Conservation (phyloP, 1,140 invertebrate species). For the Euschistus heros region DNA sequence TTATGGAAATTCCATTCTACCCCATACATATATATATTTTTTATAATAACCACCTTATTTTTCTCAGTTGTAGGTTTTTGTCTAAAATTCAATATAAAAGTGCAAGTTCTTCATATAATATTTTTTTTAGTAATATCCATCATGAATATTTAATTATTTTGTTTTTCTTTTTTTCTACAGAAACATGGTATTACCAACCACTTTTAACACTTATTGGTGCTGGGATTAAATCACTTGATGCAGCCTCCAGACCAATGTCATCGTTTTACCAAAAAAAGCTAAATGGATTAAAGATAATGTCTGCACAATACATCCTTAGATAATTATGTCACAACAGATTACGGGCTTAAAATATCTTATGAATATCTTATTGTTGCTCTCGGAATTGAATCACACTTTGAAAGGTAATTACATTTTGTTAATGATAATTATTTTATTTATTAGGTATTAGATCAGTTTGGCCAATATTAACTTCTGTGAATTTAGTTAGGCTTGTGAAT, state of each 20-base stretch:
- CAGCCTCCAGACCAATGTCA: constrained; percentile 50
- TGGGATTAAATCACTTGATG: constrained; percentile 63
- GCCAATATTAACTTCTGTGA: too few species aligned
- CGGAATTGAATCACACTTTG: constrained; percentile 71
- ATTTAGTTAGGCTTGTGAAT: too few species aligned
- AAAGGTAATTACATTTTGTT: constrained; percentile 46
- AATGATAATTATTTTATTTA: too few species aligned
- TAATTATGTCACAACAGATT: constrained; percentile 55
- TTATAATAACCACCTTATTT: too few species aligned
- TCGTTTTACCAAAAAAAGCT: constrained; percentile 64
- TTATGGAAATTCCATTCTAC: too few species aligned
- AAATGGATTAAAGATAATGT: constrained; percentile 72
- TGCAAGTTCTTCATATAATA: too few species aligned
- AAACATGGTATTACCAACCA: constrained; percentile 93
- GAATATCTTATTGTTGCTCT: constrained; percentile 72
- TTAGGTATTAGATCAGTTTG: too few species aligned
- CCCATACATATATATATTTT: too few species aligned
- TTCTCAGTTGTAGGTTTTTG: too few species aligned
- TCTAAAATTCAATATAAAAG: too few species aligned
- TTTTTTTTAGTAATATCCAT: too few species aligned
- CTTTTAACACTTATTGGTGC: constrained; percentile 88
- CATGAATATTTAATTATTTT: background rate
- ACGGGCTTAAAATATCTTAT: constrained; percentile 65
- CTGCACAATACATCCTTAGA: constrained; percentile 57
- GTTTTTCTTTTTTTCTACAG: constrained; percentile 40